Evolutionary conservation across 1,140 invertebrate species (phyloP), one percentile per base, ranked within the genome.

Genomic region (Drosophila pachea): DNA sequence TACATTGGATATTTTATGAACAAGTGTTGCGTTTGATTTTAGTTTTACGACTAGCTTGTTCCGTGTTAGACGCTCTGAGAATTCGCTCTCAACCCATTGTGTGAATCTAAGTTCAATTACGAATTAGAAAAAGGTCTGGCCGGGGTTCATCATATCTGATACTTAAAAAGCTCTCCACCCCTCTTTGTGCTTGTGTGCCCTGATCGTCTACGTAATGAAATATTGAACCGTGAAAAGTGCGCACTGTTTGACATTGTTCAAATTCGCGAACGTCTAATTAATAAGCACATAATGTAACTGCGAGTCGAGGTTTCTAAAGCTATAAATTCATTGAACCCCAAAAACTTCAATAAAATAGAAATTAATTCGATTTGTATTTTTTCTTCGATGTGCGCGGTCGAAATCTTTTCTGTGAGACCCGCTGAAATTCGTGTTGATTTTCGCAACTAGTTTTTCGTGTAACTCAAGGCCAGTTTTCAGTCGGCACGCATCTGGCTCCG

Each of bases 101-200:
- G 43, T 65, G 65, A 66, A 77, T 68, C 55, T 35, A 77, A 65
- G 64, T 77, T 65, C 56, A 73, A 65, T 77, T 65, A 22, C 22
- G 16, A 49, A 16, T 42, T 42, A 14, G 22, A 7, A 48, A 11
- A 29, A 9, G 11, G 16, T 31, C 22, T 22, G 22, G 54, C 12
- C 42, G 40, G 55, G 36, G 4, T 38, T 33, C 12, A 42, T 16
- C 38, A 40, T 42, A 11, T 43, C 40, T 5, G 40, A 43, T 43
- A 42, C 40, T 12, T 14, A 43, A 43, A 43, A 43, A 43, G 40
- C n/a, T 43, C 40, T 14, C 6, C 5, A 12, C 14, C 11, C 22
- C 8, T n/a, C 36, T n/a, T n/a, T 63, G 33, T 35, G 32, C 48
- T 11, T 35, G 12, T 45, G 7, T 43, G 42, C n/a, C 16, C 42